phyloP scores from a whole-genome alignment of 2,113 vertebrate species.

The Trichomycterus rosablanca region DNA sequence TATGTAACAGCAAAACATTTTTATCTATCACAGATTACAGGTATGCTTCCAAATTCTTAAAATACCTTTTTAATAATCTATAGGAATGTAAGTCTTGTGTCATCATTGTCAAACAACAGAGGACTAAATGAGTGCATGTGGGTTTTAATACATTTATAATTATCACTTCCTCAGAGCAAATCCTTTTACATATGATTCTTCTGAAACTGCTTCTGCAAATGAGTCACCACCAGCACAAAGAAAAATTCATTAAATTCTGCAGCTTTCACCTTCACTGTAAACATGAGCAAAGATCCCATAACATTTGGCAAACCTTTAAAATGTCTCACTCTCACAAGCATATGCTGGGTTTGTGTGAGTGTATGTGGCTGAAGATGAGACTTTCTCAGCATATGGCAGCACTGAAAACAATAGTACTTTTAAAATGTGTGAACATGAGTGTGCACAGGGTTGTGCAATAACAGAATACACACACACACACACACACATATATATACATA shows the following conservation, averaged over 20 bases:
- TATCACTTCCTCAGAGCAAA: background rate
- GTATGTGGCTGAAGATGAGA: background rate
- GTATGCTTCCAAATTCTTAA: no score
- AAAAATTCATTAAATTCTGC: slow-evolving; percentile 39
- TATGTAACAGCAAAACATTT: no score
- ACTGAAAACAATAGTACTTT: no score
- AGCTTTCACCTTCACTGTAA: slow-evolving; percentile 30
- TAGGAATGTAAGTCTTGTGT: background rate
- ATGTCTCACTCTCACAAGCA: slow-evolving; percentile 3
- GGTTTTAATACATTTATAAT: slow-evolving; percentile 8
- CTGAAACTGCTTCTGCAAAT: slow-evolving; percentile 3
- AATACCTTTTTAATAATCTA: no score
- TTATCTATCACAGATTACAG: no score
- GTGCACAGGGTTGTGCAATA: no score
- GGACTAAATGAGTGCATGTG: no score
- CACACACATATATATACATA: no score
- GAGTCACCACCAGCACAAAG: slow-evolving; percentile 19
- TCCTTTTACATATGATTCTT: background rate
- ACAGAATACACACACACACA: no score
- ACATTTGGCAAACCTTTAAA: slow-evolving; percentile 36
- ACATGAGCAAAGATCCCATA: slow-evolving; percentile 37
- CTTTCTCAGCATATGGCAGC: background rate
- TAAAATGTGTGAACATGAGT: no score
- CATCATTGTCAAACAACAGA: background rate
- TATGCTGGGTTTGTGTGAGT: background rate